Conservation (phyloP, 2,113 vertebrate species). For the Onychorhynchus coronatus region DNA sequence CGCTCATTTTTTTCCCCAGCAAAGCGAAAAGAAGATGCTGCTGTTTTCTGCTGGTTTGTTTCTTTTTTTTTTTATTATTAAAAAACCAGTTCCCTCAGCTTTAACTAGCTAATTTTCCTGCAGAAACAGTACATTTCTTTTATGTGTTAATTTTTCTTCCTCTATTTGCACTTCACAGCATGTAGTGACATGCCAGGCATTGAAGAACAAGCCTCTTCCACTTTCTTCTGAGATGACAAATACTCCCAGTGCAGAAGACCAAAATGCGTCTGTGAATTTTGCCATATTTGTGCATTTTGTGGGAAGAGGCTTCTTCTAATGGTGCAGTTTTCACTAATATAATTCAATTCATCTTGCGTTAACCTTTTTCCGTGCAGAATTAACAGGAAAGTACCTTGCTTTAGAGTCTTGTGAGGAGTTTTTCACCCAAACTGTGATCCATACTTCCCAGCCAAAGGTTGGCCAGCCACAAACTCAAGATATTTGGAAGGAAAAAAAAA, state of each 20-base stretch:
- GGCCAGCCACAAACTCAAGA: neutral
- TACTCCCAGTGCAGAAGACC: constrained; percentile 12
- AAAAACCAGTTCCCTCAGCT: neutral
- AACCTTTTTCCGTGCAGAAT: neutral
- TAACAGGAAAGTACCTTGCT: neutral
- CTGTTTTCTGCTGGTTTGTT: neutral
- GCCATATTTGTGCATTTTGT: constrained; percentile 16
- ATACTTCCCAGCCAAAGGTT: neutral
- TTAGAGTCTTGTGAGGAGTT: neutral
- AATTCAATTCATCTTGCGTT: neutral
- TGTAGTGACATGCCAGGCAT: constrained; percentile 19
- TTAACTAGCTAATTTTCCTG: constrained; percentile 35
- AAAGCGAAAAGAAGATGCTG: neutral
- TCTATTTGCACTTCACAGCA: constrained; percentile 61
- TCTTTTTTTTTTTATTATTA: neutral
- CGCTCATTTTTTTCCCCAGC: neutral
- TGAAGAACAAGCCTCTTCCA: constrained; percentile 31
- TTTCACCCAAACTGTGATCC: neutral
- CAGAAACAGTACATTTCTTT: constrained; percentile 58
- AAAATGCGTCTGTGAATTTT: constrained; percentile 36
- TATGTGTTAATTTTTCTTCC: constrained; percentile 65
- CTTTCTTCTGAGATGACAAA: constrained; percentile 43
- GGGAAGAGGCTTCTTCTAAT: constrained; percentile 15
- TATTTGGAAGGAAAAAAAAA: neutral
- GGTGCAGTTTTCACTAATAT: constrained; percentile 16